Percentiles rank a stretch among this genome's conserved stretches.
Conservation (phyloP, 2,888 invertebrate species). For the Apamea anceps region DNA sequence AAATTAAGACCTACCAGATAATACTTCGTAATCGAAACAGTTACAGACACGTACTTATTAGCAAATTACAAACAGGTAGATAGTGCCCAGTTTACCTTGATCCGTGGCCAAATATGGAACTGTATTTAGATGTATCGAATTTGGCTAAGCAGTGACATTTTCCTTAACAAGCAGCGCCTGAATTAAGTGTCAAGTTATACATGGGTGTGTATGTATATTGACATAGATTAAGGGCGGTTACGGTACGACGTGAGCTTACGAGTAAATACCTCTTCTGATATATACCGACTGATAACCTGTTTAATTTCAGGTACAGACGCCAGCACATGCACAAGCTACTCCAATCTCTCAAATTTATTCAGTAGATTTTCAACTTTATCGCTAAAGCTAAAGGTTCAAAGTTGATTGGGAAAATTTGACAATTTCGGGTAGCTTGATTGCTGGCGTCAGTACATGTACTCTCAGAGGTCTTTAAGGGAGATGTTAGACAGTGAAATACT, state of each 20-base stretch:
- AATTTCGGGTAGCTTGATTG: too few species aligned
- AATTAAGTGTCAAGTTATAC: conserved; percentile 11
- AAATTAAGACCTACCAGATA: conserved; percentile 28
- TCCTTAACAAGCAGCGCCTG: background rate
- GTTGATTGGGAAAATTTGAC: too few species aligned
- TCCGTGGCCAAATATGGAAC: conserved; percentile 23
- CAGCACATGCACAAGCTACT: too few species aligned
- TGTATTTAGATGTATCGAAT: background rate
- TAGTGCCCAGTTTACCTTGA: conserved; percentile 12
- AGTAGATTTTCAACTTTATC: too few species aligned
- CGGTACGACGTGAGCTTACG: conserved; percentile 34
- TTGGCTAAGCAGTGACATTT: background rate
- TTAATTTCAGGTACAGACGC: conserved; percentile 42
- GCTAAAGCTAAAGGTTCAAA: too few species aligned
- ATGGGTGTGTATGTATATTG: conserved; percentile 17
- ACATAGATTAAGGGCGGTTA: conserved; percentile 37
- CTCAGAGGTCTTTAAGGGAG: background rate
- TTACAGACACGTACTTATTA: conserved; percentile 39
- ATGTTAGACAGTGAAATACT: background rate
- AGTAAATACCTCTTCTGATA: conserved; percentile 26
- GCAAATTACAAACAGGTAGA: conserved; percentile 26
- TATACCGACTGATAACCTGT: conserved; percentile 15
- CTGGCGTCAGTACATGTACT: too few species aligned
- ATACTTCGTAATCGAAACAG: conserved; percentile 12
- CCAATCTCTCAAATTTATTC: too few species aligned